Percentiles rank a stretch among this genome's conserved stretches.
These are phyloP conservation scores for Nemopilema nomurai DNA, from an alignment of 30 jellyfish, hydroid and myxozoan species.

Conservation along the genomic window DNA sequence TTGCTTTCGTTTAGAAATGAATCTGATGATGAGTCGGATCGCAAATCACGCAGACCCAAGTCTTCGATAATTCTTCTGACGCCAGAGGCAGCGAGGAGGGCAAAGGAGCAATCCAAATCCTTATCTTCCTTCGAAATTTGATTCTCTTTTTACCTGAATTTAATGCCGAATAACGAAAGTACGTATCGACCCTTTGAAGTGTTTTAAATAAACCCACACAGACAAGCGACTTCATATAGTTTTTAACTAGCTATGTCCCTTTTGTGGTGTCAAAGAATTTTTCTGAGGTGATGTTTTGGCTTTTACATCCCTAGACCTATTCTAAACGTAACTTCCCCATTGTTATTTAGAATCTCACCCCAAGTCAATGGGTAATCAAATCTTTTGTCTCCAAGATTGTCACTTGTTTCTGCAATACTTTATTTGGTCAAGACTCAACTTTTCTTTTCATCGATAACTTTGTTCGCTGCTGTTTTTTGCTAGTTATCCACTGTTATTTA, in stretches of 20 bases:
- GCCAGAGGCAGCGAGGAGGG: constrained; percentile 35
- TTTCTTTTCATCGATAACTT: background rate
- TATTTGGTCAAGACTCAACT: background rate
- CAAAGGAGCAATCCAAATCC: constrained; percentile 18
- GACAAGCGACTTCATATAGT: no score
- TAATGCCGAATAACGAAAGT: background rate
- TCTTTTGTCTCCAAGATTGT: no score
- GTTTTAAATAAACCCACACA: no score
- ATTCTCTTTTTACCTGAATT: background rate
- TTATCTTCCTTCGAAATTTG: constrained; percentile 21
- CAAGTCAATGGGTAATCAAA: no score
- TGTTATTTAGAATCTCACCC: no score
- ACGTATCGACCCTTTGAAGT: background rate
- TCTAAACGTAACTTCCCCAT: no score
- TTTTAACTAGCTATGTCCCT: no score
- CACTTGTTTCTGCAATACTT: no score
- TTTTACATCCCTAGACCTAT: no score
- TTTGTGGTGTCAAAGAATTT: no score
- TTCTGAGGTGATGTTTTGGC: no score
- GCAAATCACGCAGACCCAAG: constrained; percentile 40
- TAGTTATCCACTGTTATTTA: no score
- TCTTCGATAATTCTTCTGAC: constrained; percentile 47
- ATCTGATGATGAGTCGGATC: constrained; percentile 42
- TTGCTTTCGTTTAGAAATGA: constrained; percentile 14
- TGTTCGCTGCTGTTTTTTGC: background rate